phyloP scores from a whole-genome alignment of 1,140 invertebrate species.

The Drosophila arawakana region DNA sequence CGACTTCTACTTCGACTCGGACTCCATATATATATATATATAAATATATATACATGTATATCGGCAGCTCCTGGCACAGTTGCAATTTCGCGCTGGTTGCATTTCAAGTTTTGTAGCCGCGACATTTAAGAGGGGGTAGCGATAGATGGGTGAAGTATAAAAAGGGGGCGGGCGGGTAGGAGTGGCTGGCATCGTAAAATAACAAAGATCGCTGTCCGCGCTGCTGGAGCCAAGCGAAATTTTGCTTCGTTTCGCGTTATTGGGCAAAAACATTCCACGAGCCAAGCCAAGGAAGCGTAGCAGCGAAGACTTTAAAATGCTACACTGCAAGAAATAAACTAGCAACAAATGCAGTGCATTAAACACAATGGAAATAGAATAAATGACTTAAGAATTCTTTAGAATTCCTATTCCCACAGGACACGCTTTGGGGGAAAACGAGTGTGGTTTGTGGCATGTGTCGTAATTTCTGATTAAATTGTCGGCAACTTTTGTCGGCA shows the following conservation, averaged over 20 bases:
- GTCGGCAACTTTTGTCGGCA: constrained; percentile 40
- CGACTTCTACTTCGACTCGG: constrained; percentile 13
- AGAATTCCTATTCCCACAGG: neutral
- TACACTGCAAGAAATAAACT: constrained; percentile 62
- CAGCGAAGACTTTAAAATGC: constrained; percentile 23
- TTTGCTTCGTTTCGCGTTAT: constrained; percentile 69
- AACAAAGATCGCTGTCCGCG: constrained; percentile 74
- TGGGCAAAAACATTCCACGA: constrained; percentile 68
- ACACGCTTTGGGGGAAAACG: neutral
- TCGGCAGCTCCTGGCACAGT: constrained; percentile 30
- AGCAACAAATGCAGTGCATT: neutral
- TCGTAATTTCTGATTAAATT: constrained; percentile 55
- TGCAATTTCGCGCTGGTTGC: constrained; percentile 79
- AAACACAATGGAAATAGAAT: neutral
- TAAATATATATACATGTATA: neutral
- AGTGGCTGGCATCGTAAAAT: constrained; percentile 63
- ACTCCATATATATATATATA: constrained; percentile 15
- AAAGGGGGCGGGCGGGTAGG: neutral
- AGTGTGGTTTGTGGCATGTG: constrained; percentile 13
- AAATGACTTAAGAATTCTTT: neutral
- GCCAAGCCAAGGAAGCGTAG: constrained; percentile 74
- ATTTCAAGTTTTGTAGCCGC: constrained; percentile 76
- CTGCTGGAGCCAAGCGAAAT: constrained; percentile 72
- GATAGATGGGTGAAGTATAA: neutral
- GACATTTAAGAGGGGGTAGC: constrained; percentile 46